Percentiles rank a stretch among this genome's conserved stretches.
Conservation (phyloP, 2,888 invertebrate species). For the Sepioteuthis lessoniana region DNA sequence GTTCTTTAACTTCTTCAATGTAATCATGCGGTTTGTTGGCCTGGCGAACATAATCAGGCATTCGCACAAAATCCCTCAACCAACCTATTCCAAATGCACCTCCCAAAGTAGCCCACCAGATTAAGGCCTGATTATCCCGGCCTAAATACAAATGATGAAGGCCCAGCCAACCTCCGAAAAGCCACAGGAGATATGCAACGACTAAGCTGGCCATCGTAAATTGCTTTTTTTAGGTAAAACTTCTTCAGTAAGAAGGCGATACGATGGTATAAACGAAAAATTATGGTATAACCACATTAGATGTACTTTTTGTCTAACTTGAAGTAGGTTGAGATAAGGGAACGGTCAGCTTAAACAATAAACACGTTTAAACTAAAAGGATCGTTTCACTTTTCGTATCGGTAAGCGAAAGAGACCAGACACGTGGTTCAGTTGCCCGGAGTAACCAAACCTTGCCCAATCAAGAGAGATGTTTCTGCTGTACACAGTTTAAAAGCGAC, state of each 20-base stretch:
- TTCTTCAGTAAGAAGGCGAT: not conserved
- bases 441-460: not conserved
- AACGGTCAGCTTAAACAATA: too few relatives aligned
- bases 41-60: conserved; percentile 89
- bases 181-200: conserved; percentile 88
- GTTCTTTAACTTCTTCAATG: conserved; percentile 78
- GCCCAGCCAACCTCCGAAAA: conserved; percentile 90
- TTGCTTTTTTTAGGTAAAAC: not conserved
- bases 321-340: not conserved
- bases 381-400: not conserved
- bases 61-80: conserved; percentile 87
- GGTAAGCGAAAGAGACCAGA: not conserved
- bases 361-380: not conserved
- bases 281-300: too few relatives aligned
- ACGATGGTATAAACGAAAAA: not conserved
- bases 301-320: too few relatives aligned
- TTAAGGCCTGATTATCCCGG: conserved; percentile 90
- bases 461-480: not conserved
- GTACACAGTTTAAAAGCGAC: not conserved
- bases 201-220: conserved; percentile 75
- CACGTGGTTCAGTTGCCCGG: not conserved
- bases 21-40: conserved; percentile 73
- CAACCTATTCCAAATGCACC: conserved; percentile 89
- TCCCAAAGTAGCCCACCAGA: conserved; percentile 89
- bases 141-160: conserved; percentile 92